Evolutionary conservation across 2,113 vertebrate genomes (phyloP).

Genomic region (Lynx canadensis): DNA sequence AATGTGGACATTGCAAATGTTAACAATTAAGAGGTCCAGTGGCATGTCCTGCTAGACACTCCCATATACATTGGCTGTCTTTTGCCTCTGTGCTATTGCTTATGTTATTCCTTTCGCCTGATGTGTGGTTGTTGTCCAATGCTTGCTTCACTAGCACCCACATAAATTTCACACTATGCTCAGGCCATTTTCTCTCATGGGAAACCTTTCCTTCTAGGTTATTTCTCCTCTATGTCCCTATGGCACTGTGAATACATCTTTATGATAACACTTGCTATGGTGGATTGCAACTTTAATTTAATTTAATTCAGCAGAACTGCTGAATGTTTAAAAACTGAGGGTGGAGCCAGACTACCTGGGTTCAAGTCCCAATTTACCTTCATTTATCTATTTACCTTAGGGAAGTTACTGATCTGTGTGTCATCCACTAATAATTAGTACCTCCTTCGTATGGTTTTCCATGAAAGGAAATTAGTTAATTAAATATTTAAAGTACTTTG

Average conservation of each 20-base stretch:
- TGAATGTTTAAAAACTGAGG: neutral
- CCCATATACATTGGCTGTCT: neutral
- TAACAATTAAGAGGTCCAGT: neutral
- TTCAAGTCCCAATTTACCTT: neutral
- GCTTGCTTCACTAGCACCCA: neutral
- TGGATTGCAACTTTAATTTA: neutral
- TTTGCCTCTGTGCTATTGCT: neutral
- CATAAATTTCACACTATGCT: neutral
- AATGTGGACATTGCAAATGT: neutral
- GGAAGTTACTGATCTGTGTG: neutral
- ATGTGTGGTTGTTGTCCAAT: neutral
- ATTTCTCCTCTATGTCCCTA: neutral
- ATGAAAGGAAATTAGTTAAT: neutral
- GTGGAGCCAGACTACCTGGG: neutral
- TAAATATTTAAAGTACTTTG: constrained; percentile 13
- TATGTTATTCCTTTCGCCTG: neutral
- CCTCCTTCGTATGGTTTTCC: neutral
- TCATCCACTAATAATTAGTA: neutral
- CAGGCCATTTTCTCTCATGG: neutral
- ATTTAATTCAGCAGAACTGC: neutral
- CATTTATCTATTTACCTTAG: neutral
- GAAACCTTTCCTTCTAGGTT: neutral
- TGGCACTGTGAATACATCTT: neutral
- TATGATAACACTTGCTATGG: neutral
- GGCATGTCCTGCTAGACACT: neutral